Base-by-base conservation (phyloP, 2,113 vertebrate genomes). In the Euleptes europaea region DNA sequence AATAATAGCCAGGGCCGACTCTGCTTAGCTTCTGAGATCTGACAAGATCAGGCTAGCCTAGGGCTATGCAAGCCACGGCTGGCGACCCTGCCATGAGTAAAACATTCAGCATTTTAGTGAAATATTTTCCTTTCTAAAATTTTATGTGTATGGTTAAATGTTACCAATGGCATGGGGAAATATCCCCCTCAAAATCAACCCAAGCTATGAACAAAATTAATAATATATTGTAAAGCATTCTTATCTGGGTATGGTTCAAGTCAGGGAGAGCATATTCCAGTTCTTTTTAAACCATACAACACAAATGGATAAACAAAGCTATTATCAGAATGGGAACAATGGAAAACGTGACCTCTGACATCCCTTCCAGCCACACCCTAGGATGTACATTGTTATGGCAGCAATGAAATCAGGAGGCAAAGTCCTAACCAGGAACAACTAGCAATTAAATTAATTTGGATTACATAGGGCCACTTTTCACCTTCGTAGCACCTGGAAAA, bases 361-460 rank as follows among this genome's bases (percentile, higher is more conserved):
- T 13, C 1, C 23, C 51, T 67, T 76, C 38, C 33, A 78, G 80
- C n/a, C 74, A n/a, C 51, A 65, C 67, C 80, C 23, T 42, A 57
- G 26, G 23, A 77, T 21, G 10, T 15, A 57, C 77, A 51, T 51
- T n/a, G n/a, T n/a, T 87, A 49, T 5, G 26, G 21, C 42, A 71
- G 51, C 12, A 78, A 71, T 78, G 66, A 72, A 82, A 77, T 71
- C 40, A 70, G 28, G 14, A 79, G 38, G 19, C 26, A 38, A 70
- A 85, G 54, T 79, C 67, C 40, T 71, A 65, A 63, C 21, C 33
- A 21, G 5, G 49, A 60, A 57, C 42, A 77, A 71, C 10, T 12
- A 82, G 42, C 54, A 63, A 87, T 78, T 83, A 87, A 19, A 35
- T 71, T 78, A 70, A 83, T n/a, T 79, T 38, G 66, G 31, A 82